Percentiles rank a stretch among this genome's conserved stretches.
Evolutionary conservation across 92 coral and sea anemone genomes (phyloP).

Genomic region (Parazoanthus atlanticus): DNA sequence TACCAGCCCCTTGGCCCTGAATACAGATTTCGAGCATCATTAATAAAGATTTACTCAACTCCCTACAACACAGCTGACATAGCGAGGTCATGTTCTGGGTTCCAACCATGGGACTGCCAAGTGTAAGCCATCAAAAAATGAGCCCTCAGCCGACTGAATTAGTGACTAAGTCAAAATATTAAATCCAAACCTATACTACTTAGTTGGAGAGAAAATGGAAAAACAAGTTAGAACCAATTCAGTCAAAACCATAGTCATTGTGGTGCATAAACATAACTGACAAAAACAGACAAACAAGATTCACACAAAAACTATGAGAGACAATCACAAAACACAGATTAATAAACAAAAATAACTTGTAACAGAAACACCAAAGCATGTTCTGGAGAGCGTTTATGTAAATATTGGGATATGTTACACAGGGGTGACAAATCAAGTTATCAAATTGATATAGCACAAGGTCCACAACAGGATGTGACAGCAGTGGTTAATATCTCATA

Average conservation of each 20-base stretch:
- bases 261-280: neutral
- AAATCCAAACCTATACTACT: slow-evolving; percentile 45
- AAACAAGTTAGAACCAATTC: slow-evolving; percentile 38
- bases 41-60: slow-evolving; percentile 47
- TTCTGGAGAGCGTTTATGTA: no score
- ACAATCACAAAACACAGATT: neutral
- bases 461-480: neutral
- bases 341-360: no score
- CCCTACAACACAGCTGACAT: slow-evolving; percentile 78
- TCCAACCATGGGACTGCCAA: slow-evolving; percentile 62
- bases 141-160: slow-evolving; percentile 42
- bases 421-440: no score
- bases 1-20: slow-evolving; percentile 40
- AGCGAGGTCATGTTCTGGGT: slow-evolving; percentile 75
- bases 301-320: neutral
- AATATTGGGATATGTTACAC: no score
- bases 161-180: slow-evolving; percentile 2
- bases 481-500: neutral
- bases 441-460: neutral
- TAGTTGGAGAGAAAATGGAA: slow-evolving; percentile 36
- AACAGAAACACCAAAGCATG: no score
- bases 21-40: neutral
- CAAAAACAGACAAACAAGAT: neutral
- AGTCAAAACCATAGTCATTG: neutral
- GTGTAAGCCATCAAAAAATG: slow-evolving; percentile 41